These are phyloP conservation scores for Clarias platycephalus DNA, from an alignment of 2,797 vertebrate species.

Conservation along the genomic window DNA sequence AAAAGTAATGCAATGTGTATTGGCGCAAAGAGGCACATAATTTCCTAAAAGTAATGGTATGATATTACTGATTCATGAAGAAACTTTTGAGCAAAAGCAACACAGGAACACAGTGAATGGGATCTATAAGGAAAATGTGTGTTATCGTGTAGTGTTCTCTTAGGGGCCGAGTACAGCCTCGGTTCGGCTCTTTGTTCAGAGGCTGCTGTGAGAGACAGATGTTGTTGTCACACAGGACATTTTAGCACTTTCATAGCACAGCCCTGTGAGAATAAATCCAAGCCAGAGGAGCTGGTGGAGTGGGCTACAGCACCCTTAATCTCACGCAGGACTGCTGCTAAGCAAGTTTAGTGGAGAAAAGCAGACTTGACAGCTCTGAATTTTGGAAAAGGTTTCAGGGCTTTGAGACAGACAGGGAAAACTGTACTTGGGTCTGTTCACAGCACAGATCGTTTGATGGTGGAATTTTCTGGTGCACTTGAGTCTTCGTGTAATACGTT, in stretches of 20 bases:
- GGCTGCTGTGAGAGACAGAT: constrained; percentile 39
- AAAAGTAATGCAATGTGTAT: constrained; percentile 19
- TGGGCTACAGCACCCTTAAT: constrained; percentile 59
- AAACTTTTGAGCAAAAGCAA: constrained; percentile 12
- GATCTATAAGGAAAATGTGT: constrained; percentile 12
- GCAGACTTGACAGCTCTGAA: constrained; percentile 45
- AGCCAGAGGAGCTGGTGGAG: constrained; percentile 56
- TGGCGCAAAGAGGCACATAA: constrained; percentile 24
- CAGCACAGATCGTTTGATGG: constrained; percentile 5
- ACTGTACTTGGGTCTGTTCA: neutral
- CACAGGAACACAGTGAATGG: neutral
- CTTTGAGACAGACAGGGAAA: neutral
- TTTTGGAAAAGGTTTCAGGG: constrained; percentile 49
- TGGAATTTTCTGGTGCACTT: neutral
- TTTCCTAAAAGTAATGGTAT: constrained; percentile 16
- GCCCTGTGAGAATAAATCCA: constrained; percentile 61
- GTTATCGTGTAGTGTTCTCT: constrained; percentile 13
- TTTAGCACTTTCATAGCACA: constrained; percentile 51
- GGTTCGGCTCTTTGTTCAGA: constrained; percentile 7
- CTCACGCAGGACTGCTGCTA: constrained; percentile 55
- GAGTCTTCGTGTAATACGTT: neutral
- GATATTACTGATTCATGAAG: constrained; percentile 16
- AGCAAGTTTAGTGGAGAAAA: constrained; percentile 41
- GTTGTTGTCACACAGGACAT: constrained; percentile 53
- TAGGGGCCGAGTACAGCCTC: constrained; percentile 6